Conservation (phyloP, 1,140 invertebrate genomes). For the Drosophila asahinai region DNA sequence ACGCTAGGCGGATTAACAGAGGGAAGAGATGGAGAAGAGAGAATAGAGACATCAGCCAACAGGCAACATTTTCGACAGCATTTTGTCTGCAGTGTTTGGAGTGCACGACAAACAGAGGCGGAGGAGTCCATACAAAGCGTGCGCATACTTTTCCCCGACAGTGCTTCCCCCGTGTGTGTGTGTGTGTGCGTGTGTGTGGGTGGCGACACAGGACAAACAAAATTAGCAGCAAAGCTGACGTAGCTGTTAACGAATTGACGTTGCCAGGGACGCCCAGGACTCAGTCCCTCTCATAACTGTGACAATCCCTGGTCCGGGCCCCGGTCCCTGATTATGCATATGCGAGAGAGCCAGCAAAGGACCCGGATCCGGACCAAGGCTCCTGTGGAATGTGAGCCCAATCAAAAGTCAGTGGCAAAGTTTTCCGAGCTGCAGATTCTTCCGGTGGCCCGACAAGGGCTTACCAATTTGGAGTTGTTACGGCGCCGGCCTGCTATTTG, state of each 20-base stretch:
- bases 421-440: constrained; percentile 31
- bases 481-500: constrained; percentile 17
- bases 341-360: constrained; percentile 8
- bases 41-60: constrained; percentile 68
- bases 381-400: constrained; percentile 21
- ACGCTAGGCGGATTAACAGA: constrained; percentile 71
- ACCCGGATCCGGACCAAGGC: not conserved
- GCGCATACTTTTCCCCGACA: constrained; percentile 64
- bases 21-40: not conserved
- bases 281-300: constrained; percentile 35
- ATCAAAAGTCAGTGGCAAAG: constrained; percentile 47
- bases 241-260: constrained; percentile 77
- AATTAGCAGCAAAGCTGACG: constrained; percentile 76
- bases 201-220: constrained; percentile 66
- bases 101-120: constrained; percentile 66
- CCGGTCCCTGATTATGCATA: constrained; percentile 46
- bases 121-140: constrained; percentile 33
- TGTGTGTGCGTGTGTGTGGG: constrained; percentile 26
- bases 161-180: constrained; percentile 28
- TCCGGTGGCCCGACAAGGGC: constrained; percentile 39
- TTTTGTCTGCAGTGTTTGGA: constrained; percentile 79
- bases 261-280: constrained; percentile 41
- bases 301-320: constrained; percentile 3
- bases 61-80: constrained; percentile 66
- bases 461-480: constrained; percentile 39